Evolutionary conservation across 1,140 invertebrate species (phyloP).

Genomic region (Aphelinus certus): DNA sequence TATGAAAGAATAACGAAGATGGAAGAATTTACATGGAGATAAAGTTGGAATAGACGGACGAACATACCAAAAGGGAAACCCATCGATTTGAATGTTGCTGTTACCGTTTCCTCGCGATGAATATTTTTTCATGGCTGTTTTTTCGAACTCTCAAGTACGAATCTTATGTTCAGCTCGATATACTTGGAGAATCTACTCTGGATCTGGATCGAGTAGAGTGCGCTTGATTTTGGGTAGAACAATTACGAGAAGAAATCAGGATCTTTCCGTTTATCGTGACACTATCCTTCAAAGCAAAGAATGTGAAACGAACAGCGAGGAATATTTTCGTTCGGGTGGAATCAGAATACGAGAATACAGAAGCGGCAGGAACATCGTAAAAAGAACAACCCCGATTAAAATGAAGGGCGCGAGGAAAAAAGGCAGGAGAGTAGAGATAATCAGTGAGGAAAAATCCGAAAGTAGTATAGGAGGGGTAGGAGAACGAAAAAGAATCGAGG

Average conservation of each 20-base stretch:
- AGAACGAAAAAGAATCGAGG: no score
- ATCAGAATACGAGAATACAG: neutral
- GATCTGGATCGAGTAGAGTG: neutral
- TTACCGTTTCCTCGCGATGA: neutral
- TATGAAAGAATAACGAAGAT: constrained; percentile 37
- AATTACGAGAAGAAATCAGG: no score
- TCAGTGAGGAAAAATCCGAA: constrained; percentile 11
- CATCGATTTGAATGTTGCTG: constrained; percentile 8
- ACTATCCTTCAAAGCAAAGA: neutral
- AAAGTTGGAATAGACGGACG: constrained; percentile 4
- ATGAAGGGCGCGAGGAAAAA: constrained; percentile 15
- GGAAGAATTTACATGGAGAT: constrained; percentile 15
- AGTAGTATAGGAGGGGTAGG: neutral
- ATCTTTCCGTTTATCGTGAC: no score
- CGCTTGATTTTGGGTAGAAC: neutral
- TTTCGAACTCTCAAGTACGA: no score
- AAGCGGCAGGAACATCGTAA: neutral
- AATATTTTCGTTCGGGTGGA: neutral
- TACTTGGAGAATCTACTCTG: no score
- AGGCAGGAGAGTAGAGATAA: constrained; percentile 6
- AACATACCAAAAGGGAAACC: neutral
- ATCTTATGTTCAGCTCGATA: no score
- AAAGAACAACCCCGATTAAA: neutral
- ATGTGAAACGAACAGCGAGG: constrained; percentile 2
- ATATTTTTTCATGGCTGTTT: no score